Evolutionary conservation across 37 sponge, comb jelly and placozoan species (phyloP).

Genomic region (Ianthella basta): DNA sequence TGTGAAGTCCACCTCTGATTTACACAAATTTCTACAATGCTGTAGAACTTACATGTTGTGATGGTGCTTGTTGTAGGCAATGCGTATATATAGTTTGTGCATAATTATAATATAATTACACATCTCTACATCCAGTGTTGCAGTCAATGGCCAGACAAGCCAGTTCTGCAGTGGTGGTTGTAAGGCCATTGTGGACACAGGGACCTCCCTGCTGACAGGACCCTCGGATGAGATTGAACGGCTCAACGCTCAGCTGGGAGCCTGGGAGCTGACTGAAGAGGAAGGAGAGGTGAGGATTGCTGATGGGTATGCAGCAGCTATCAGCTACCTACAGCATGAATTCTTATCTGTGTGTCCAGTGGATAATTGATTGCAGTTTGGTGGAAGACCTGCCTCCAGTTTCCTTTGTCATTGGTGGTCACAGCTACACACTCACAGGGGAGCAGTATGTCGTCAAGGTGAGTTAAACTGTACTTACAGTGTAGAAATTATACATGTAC

Average conservation of each 20-base stretch:
- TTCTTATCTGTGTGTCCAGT: conserved; percentile 35
- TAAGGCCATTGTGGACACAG: conserved; percentile 95
- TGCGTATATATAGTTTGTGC: background rate
- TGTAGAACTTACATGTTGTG: too few species aligned
- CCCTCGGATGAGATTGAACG: conserved; percentile 66
- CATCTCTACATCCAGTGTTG: conserved; percentile 6
- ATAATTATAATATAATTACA: background rate
- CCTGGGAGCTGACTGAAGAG: conserved; percentile 18
- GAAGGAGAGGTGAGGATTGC: background rate
- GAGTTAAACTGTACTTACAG: too few species aligned
- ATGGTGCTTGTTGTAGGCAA: too few species aligned
- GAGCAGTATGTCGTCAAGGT: conserved; percentile 77
- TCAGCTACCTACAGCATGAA: too few species aligned
- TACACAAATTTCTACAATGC: too few species aligned
- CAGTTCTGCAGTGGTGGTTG: conserved; percentile 68
- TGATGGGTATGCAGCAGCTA: too few species aligned
- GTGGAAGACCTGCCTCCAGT: conserved; percentile 70
- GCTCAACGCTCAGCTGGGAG: conserved; percentile 76
- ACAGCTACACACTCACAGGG: conserved; percentile 50
- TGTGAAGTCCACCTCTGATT: too few species aligned
- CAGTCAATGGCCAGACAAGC: conserved; percentile 9
- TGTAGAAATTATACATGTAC: too few species aligned
- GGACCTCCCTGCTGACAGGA: conserved; percentile 95
- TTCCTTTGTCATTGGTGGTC: conserved; percentile 64
- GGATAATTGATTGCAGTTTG: conserved; percentile 63